A percentile compares a stretch with the other conserved stretches of the same genome.
Evolutionary conservation across 2,888 invertebrate species (phyloP).

Genomic region (Coecobrya sp.): DNA sequence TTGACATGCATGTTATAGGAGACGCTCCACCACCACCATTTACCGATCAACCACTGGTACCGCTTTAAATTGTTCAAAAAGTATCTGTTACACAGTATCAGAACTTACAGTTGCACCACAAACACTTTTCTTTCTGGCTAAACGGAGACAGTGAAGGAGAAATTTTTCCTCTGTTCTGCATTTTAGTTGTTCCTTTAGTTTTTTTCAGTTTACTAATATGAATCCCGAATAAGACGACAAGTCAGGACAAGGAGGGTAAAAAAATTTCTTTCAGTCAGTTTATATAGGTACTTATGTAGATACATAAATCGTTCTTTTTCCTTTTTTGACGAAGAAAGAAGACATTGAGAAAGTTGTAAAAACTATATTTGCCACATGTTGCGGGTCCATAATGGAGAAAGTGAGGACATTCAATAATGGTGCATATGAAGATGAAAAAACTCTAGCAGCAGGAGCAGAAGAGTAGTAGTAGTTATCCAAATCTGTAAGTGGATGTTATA

Average conservation of each 20-base stretch:
- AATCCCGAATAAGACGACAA: slow-evolving; percentile 22
- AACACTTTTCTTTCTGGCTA: background rate
- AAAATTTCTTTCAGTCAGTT: slow-evolving; percentile 4
- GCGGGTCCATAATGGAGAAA: slow-evolving; percentile 85
- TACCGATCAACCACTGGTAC: slow-evolving; percentile 30
- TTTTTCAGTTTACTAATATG: slow-evolving; percentile 17
- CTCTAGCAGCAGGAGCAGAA: background rate
- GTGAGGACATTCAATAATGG: slow-evolving; percentile 81
- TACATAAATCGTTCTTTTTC: slow-evolving; percentile 74
- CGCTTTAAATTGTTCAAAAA: slow-evolving; percentile 31
- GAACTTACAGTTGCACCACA: background rate
- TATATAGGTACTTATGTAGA: slow-evolving; percentile 63
- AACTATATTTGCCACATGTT: slow-evolving; percentile 86
- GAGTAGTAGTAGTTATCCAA: slow-evolving; percentile 1
- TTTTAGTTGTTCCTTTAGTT: background rate
- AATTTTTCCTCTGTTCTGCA: slow-evolving; percentile 20
- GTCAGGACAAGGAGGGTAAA: slow-evolving; percentile 14
- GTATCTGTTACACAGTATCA: background rate
- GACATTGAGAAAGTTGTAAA: slow-evolving; percentile 83
- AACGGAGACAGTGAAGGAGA: background rate
- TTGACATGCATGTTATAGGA: slow-evolving; percentile 38
- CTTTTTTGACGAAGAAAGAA: slow-evolving; percentile 74
- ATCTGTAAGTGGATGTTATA: background rate
- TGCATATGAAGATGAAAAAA: slow-evolving; percentile 54
- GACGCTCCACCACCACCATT: slow-evolving; percentile 48